Evolutionary conservation across 1,140 invertebrate genomes (phyloP).

Genomic region (Myzus persicae): DNA sequence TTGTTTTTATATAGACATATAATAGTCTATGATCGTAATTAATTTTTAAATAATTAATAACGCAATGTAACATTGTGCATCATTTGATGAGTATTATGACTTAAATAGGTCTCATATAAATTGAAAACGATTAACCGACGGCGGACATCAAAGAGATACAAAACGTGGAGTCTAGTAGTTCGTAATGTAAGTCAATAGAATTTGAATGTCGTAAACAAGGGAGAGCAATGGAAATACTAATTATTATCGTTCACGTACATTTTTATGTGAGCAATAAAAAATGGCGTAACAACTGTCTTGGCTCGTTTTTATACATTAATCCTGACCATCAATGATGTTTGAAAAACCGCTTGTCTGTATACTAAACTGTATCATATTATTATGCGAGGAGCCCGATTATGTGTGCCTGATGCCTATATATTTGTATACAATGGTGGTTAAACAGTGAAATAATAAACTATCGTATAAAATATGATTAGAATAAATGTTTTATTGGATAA

Average conservation of each 20-base stretch:
- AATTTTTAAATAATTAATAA: slow-evolving; percentile 15
- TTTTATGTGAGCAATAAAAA: slow-evolving; percentile 40
- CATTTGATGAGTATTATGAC: slow-evolving; percentile 31
- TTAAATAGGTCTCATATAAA: slow-evolving; percentile 29
- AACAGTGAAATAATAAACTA: neutral
- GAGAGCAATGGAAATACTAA: slow-evolving; percentile 13
- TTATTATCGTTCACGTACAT: slow-evolving; percentile 35
- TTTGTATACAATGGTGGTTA: neutral
- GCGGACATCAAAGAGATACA: slow-evolving; percentile 19
- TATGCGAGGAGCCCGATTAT: neutral
- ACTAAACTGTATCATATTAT: neutral
- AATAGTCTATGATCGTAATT: neutral
- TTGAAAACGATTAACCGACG: slow-evolving; percentile 38
- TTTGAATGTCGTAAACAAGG: slow-evolving; percentile 5
- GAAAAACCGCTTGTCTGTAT: neutral
- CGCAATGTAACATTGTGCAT: neutral
- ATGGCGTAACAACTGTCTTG: neutral
- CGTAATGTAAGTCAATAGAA: slow-evolving; percentile 34
- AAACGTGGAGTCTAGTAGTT: neutral
- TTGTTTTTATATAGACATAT: slow-evolving; percentile 5
- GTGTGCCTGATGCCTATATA: neutral
- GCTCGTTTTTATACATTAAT: slow-evolving; percentile 2
- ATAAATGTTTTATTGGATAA: slow-evolving; percentile 1
- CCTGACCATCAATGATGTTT: slow-evolving; percentile 2
- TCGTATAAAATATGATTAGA: neutral